These are phyloP conservation scores for Tetanocera ferruginea DNA, from an alignment of 2,888 invertebrate species.

Conservation along the genomic window DNA sequence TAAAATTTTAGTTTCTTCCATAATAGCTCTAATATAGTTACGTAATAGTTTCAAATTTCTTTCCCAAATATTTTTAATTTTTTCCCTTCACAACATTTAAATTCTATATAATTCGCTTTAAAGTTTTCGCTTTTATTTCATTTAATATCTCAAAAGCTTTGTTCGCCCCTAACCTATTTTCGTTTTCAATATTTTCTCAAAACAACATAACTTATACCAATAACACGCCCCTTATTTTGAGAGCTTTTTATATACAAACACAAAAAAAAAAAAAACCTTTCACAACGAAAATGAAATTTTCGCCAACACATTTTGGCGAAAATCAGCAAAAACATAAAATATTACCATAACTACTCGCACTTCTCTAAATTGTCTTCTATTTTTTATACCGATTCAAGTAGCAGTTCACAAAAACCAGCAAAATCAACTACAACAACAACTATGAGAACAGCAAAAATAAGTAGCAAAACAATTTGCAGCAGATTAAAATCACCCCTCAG, in stretches of 20 bases:
- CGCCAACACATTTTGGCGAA: background rate
- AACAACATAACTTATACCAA: no score
- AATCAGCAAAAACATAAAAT: background rate
- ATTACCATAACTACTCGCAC: background rate
- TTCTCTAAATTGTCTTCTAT: background rate
- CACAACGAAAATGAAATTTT: conserved; percentile 11
- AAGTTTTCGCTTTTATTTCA: no score
- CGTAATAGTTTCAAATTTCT: no score
- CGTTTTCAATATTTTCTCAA: no score
- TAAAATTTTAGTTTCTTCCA: no score
- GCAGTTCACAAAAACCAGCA: background rate
- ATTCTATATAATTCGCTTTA: no score
- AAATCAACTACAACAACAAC: conserved; percentile 39
- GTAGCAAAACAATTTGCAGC: conserved; percentile 65
- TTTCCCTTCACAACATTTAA: no score
- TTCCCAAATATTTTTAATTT: no score
- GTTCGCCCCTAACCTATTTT: no score
- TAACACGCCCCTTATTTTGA: background rate
- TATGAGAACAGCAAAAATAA: conserved; percentile 1
- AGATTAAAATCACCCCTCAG: conserved; percentile 69
- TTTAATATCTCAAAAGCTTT: no score
- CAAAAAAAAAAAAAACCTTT: background rate
- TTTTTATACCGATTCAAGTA: background rate
- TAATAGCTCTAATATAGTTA: no score
- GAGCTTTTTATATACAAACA: no score